These are phyloP conservation scores for Uropetala carovei DNA, from an alignment of 2,888 invertebrate genomes.

Conservation along the genomic window DNA sequence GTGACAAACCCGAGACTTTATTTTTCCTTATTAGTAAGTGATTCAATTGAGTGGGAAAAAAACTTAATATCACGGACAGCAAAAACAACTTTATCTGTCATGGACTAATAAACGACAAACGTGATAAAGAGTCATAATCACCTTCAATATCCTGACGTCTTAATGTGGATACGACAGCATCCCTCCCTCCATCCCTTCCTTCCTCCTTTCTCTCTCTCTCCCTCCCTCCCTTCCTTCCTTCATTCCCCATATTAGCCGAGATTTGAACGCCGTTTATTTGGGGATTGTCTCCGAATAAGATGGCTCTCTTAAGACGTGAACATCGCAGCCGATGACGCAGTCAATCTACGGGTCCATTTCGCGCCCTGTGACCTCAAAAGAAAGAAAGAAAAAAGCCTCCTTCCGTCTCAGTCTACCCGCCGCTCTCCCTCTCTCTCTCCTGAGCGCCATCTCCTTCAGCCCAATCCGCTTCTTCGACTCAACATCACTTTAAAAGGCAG, in stretches of 20 bases:
- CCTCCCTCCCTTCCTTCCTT: background rate
- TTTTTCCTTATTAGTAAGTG: no score
- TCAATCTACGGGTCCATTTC: slow-evolving; percentile 13
- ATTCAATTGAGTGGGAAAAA: no score
- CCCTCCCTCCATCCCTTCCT: background rate
- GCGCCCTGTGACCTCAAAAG: background rate
- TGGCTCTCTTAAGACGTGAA: background rate
- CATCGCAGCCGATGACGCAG: background rate
- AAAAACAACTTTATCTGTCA: no score
- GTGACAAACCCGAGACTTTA: no score
- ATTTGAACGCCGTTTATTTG: background rate
- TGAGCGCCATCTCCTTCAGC: background rate
- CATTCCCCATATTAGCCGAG: background rate
- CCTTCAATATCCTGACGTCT: no score
- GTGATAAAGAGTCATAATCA: no score
- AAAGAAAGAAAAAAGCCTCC: no score
- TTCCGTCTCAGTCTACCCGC: background rate
- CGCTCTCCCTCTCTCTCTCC: background rate
- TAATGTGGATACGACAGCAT: background rate
- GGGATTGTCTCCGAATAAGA: background rate
- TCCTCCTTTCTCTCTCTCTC: background rate
- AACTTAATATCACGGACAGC: no score
- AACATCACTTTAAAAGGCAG: background rate
- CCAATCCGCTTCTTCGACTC: slow-evolving; percentile 17
- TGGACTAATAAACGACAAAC: no score